These are phyloP conservation scores for Muraenolepis orangiensis DNA, from an alignment of 2,797 vertebrate species.

Conservation along the genomic window DNA sequence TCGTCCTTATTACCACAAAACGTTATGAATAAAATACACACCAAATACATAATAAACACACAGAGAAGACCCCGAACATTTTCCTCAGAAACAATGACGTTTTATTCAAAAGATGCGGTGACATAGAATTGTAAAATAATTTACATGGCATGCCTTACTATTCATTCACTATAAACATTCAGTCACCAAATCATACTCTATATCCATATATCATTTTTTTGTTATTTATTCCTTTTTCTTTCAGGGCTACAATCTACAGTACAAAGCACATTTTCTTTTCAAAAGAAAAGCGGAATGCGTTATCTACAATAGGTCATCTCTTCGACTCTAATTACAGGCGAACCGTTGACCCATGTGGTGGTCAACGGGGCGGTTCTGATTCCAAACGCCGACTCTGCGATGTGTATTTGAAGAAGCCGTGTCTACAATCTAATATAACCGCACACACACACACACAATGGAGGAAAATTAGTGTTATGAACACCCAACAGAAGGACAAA, in stretches of 20 bases:
- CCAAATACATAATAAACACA: not conserved
- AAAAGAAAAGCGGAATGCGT: constrained; percentile 65
- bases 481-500: constrained; percentile 12
- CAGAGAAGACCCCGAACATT: constrained; percentile 44
- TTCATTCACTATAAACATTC: constrained; percentile 76
- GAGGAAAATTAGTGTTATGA: constrained; percentile 17
- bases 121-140: constrained; percentile 78
- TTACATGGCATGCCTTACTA: constrained; percentile 79
- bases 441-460: constrained; percentile 17
- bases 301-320: constrained; percentile 70
- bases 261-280: constrained; percentile 72
- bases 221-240: constrained; percentile 52
- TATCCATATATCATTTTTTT: constrained; percentile 19
- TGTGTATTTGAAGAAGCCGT: constrained; percentile 50
- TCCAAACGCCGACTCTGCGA: constrained; percentile 54
- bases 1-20: not conserved
- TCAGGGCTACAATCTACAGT: constrained; percentile 70
- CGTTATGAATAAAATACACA: not conserved
- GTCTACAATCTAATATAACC: constrained; percentile 28
- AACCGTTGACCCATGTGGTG: constrained; percentile 53
- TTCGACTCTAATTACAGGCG: constrained; percentile 54
- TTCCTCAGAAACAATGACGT: constrained; percentile 71
- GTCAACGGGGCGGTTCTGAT: constrained; percentile 53
- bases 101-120: constrained; percentile 81
- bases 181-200: constrained; percentile 71